These are phyloP conservation scores for Mus spicilegus DNA, from an alignment of 2,113 vertebrate genomes.

Conservation along the genomic window DNA sequence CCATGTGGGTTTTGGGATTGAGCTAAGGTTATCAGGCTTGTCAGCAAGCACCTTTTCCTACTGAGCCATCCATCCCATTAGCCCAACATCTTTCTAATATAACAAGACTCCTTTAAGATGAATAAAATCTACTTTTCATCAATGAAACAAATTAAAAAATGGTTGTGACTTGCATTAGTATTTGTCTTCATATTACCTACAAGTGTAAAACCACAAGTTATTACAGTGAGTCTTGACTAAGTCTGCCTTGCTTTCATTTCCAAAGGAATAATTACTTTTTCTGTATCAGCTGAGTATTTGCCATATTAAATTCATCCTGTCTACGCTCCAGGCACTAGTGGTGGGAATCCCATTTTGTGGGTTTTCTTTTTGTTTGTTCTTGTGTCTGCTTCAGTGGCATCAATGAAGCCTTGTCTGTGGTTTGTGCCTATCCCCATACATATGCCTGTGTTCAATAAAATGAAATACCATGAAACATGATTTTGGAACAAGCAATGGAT, in stretches of 20 bases:
- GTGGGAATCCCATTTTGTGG: background rate
- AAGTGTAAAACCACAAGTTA: constrained; percentile 7
- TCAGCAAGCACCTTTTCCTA: background rate
- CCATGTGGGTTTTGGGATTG: background rate
- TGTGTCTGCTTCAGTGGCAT: constrained; percentile 19
- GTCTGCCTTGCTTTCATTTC: background rate
- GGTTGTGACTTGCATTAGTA: constrained; percentile 22
- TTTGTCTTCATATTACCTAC: constrained; percentile 18
- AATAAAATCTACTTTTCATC: constrained; percentile 27
- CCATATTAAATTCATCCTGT: background rate
- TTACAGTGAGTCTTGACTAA: background rate
- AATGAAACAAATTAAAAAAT: constrained; percentile 48
- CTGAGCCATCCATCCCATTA: background rate
- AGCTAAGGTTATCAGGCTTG: background rate
- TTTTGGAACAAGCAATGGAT: constrained; percentile 1
- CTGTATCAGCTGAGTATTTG: background rate
- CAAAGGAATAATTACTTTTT: background rate
- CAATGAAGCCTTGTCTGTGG: constrained; percentile 12
- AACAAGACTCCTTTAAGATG: constrained; percentile 35
- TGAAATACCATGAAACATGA: constrained; percentile 42
- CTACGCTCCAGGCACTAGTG: background rate
- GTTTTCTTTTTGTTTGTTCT: constrained; percentile 55
- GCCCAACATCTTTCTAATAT: constrained; percentile 33
- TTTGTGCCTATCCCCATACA: constrained; percentile 3
- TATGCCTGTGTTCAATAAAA: constrained; percentile 30